Percentiles rank a stretch among this genome's conserved stretches.
phyloP scores from a whole-genome alignment of 1,140 invertebrate species.

The Diprion similis region DNA sequence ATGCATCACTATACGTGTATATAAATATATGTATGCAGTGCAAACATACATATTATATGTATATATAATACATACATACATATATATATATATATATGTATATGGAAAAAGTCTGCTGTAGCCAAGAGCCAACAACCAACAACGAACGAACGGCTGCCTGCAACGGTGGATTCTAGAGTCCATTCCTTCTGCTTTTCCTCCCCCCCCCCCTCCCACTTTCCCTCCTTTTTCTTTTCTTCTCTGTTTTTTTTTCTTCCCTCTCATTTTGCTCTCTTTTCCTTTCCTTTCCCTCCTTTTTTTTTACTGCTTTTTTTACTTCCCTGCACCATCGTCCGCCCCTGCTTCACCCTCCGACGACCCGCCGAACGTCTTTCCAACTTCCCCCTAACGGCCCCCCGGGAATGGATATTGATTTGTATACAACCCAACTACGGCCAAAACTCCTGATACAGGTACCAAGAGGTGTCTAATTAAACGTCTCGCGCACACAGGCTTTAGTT shows the following conservation, averaged over 20 bases:
- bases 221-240: background rate
- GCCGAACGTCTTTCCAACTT: conserved; percentile 18
- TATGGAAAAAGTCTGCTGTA: background rate
- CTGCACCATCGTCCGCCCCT: background rate
- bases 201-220: conserved; percentile 2
- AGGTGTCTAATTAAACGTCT: background rate
- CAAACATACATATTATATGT: too few species aligned
- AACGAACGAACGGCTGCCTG: background rate
- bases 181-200: conserved; percentile 2
- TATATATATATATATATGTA: background rate
- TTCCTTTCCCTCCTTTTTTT: conserved; percentile 9
- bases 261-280: conserved; percentile 17
- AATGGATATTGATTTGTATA: conserved; percentile 38
- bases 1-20: background rate
- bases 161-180: background rate
- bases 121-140: conserved; percentile 4
- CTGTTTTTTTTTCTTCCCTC: background rate
- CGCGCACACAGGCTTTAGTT: too few species aligned
- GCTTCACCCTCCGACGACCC: background rate
- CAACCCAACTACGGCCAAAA: conserved; percentile 17
- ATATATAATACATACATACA: background rate
- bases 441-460: background rate
- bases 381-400: conserved; percentile 24
- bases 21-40: background rate
- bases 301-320: background rate